These are phyloP conservation scores for Willisornis vidua DNA, from an alignment of 2,113 vertebrate genomes.

Conservation along the genomic window DNA sequence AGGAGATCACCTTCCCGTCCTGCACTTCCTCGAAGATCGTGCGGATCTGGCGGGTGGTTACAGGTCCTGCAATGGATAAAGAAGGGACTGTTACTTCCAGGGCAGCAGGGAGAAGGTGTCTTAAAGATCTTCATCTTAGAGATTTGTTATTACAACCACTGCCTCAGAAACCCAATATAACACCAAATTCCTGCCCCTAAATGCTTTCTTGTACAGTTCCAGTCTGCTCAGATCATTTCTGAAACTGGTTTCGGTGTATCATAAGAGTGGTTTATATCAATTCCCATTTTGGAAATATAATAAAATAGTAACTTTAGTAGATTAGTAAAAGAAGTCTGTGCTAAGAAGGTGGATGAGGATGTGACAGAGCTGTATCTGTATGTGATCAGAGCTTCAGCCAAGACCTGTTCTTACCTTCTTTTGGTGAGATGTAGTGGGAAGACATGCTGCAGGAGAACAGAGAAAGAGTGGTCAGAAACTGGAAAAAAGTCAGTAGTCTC, in stretches of 20 bases:
- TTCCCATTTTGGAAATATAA: background rate
- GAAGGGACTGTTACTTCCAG: background rate
- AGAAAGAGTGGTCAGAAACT: background rate
- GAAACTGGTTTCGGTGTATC: rapidly evolving
- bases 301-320: background rate
- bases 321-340: background rate
- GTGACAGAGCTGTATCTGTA: background rate
- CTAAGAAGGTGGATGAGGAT: background rate
- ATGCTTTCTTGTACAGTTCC: background rate
- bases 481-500: background rate
- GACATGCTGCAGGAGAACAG: slow-evolving; percentile 61
- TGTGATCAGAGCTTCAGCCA: background rate
- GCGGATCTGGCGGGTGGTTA: slow-evolving; percentile 70
- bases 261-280: background rate
- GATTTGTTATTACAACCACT: background rate
- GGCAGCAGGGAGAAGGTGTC: background rate
- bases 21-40: slow-evolving; percentile 76
- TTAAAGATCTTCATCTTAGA: background rate
- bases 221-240: background rate
- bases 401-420: slow-evolving; percentile 61
- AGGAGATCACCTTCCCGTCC: slow-evolving; percentile 76
- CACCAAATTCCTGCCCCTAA: background rate
- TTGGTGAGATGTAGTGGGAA: slow-evolving; percentile 32
- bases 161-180: background rate
- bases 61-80: background rate